Base-by-base conservation (phyloP, 2,797 vertebrate species). In the Coranthus polyacanthus region DNA sequence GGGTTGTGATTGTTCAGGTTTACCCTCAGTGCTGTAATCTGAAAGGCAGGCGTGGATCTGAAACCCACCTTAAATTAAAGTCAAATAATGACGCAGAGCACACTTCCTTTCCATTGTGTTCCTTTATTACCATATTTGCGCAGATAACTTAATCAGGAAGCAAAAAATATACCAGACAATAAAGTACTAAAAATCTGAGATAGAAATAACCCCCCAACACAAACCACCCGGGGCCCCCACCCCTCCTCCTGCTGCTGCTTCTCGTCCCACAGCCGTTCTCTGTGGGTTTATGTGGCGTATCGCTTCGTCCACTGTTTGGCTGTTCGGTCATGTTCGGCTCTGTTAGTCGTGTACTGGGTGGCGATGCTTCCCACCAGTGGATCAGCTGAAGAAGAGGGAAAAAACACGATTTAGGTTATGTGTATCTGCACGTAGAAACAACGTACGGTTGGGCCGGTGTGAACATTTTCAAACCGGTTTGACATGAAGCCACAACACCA, bases 291-390 rank as follows among this genome's bases (percentile, higher is more conserved):
- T 95, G 97, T 98, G 81, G 96, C 96, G 0, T 98, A 98, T 94
- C 96, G 92, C 92, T 97, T 97, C 80, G 97, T 97, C 96, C 96
- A 98, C 87, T 98, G 97, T 95, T 96, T 95, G 95, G 97, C 97
- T 93, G 96, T 97, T 86, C 96, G 94, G 95, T 97, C 96, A 82
- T 98, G 96, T 87, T 98, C 97, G 56, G 94, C 95, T 96, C 96
- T 97, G 96, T 98, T 98, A 75, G 96, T 96, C 91, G 95, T 96
- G 66, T 98, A 98, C 89, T 98, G 97, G 87, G 96, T 98, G 88
- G 97, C 96, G 85, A 98, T 98, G 83, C 96, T 98, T 91, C 97
- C 96, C 88, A 98, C 97, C 89, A 98, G 91, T 53, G 96, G 96
- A 66, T 98, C 96, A 43, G 96, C 97, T 98, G 92, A 4, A 16